Evolutionary conservation across 30 jellyfish, hydroid and myxozoan genomes (phyloP).

Genomic region (Catostylus mosaicus): DNA sequence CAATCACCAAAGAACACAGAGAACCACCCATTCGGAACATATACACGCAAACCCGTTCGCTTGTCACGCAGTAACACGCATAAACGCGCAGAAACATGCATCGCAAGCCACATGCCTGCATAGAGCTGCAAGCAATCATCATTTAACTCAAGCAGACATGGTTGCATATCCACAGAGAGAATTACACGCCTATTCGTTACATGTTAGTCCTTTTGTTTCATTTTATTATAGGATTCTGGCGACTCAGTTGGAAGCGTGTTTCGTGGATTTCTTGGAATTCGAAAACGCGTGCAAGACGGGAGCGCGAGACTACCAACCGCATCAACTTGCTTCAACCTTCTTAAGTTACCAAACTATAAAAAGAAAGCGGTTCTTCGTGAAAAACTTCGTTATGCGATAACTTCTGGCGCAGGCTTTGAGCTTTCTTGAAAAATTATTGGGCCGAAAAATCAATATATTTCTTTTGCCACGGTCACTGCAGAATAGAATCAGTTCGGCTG

Average conservation of each 20-base stretch:
- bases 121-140: no score
- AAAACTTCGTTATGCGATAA: slow-evolving; percentile 85
- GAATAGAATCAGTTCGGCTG: no score
- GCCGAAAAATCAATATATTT: no score
- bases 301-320: slow-evolving; percentile 96
- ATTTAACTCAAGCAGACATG: no score
- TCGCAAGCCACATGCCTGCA: no score
- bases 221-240: slow-evolving; percentile 83
- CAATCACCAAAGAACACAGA: no score
- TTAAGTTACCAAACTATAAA: slow-evolving; percentile 86
- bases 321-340: slow-evolving; percentile 96
- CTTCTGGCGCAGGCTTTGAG: slow-evolving; percentile 98
- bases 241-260: slow-evolving; percentile 93
- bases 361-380: slow-evolving; percentile 83
- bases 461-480: no score
- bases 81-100: no score
- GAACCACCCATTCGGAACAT: no score
- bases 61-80: no score
- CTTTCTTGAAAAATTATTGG: slow-evolving; percentile 54
- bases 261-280: slow-evolving; percentile 92
- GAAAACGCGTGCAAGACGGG: slow-evolving; percentile 84
- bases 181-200: neutral
- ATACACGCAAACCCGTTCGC: no score
- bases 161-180: no score
- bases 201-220: neutral